Percentiles rank a stretch among this genome's conserved stretches.
phyloP scores from a whole-genome alignment of 2,888 invertebrate genomes.

The Hypercompe scribonia region DNA sequence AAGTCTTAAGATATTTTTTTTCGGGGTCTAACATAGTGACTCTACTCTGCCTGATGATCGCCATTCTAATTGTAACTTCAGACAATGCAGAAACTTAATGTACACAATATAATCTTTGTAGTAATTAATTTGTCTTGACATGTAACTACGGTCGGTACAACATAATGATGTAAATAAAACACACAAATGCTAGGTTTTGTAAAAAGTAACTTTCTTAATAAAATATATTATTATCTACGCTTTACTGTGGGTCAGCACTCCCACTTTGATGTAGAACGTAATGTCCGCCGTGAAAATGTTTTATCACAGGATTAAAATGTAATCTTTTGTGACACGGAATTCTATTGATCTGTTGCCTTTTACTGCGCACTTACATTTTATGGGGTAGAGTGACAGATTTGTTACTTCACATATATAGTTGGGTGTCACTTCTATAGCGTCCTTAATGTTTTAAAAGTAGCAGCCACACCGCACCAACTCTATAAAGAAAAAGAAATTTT shows the following conservation, averaged over 20 bases:
- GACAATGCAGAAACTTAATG: too few relatives aligned
- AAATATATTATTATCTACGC: not conserved
- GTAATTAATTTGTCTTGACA: too few relatives aligned
- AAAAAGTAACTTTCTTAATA: not conserved
- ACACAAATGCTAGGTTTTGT: too few relatives aligned
- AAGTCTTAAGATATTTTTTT: too few relatives aligned
- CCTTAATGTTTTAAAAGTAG: not conserved
- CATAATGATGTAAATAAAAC: too few relatives aligned
- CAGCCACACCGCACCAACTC: not conserved
- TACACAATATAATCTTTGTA: too few relatives aligned
- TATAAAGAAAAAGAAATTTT: not conserved
- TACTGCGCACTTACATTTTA: conserved; percentile 62
- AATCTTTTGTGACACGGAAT: conserved; percentile 66
- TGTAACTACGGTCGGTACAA: too few relatives aligned
- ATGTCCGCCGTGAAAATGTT: conserved; percentile 55
- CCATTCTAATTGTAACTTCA: too few relatives aligned
- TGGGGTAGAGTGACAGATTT: conserved; percentile 57
- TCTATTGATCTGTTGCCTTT: conserved; percentile 64
- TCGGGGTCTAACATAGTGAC: too few relatives aligned
- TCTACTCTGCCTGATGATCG: too few relatives aligned
- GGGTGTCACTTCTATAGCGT: conserved; percentile 11
- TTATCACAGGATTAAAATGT: conserved; percentile 72
- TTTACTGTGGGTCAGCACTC: not conserved
- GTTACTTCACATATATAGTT: conserved; percentile 33
- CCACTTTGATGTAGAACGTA: not conserved